phyloP scores from a whole-genome alignment of 1,140 invertebrate species.

The Ctenoplectra terminalis region DNA sequence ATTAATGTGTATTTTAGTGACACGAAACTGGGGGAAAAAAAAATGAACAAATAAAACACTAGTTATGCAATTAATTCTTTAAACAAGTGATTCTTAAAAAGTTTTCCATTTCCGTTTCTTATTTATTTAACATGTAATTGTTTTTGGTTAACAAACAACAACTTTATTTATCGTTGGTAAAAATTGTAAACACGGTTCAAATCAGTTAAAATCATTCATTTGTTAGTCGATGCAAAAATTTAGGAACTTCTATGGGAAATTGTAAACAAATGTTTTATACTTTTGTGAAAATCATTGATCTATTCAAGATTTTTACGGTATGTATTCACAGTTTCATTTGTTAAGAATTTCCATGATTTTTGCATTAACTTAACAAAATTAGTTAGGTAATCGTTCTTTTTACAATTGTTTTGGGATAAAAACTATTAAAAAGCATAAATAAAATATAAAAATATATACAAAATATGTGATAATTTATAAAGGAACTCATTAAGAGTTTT shows the following conservation, averaged over 20 bases:
- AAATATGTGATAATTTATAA: slow-evolving; percentile 22
- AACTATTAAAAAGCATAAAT: slow-evolving; percentile 28
- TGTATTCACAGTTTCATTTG: background rate
- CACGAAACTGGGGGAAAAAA: background rate
- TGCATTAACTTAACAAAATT: slow-evolving; percentile 15
- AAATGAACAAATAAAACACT: background rate
- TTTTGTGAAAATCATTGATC: background rate
- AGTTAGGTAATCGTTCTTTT: background rate
- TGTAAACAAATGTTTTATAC: background rate
- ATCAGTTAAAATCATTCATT: slow-evolving; percentile 4
- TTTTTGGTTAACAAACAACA: slow-evolving; percentile 1
- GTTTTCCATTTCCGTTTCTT: background rate
- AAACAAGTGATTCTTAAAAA: background rate
- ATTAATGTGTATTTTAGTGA: no score
- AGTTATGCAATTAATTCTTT: background rate
- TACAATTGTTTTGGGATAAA: background rate
- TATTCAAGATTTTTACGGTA: background rate
- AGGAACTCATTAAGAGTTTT: slow-evolving; percentile 9
- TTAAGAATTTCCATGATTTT: slow-evolving; percentile 1
- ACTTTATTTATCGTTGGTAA: background rate
- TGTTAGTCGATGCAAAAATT: background rate
- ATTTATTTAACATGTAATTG: background rate
- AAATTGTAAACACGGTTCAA: background rate
- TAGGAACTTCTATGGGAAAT: background rate
- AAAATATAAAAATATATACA: slow-evolving; percentile 42